Conservation (phyloP, 2,113 vertebrate genomes). For the Macquaria australasica region DNA sequence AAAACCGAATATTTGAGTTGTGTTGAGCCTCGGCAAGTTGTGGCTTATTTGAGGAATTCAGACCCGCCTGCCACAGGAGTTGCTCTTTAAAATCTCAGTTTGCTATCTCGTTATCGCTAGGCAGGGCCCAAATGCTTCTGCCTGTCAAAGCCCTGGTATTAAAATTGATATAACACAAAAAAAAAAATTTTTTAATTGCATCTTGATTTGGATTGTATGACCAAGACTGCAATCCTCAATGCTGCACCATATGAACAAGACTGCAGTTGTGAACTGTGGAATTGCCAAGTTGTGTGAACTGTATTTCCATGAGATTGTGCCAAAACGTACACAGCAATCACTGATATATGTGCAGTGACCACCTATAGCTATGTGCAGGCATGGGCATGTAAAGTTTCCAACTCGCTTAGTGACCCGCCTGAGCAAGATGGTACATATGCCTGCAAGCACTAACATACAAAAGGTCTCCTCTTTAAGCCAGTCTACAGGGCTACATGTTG, state of each 20-base stretch:
- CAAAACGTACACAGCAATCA: not conserved
- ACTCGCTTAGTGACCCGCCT: too few relatives aligned
- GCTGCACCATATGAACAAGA: not conserved
- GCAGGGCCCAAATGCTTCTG: conserved; percentile 31
- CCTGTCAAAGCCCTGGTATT: not conserved
- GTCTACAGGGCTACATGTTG: too few relatives aligned
- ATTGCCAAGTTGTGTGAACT: not conserved
- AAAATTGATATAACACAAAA: not conserved
- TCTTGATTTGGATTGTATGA: not conserved
- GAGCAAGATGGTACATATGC: not conserved
- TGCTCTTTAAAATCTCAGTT: conserved; percentile 41
- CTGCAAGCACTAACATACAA: not conserved
- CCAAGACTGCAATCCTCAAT: not conserved
- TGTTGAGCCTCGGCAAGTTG: conserved; percentile 75
- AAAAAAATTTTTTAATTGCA: not conserved
- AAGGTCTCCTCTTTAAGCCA: not conserved
- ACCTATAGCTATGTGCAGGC: not conserved
- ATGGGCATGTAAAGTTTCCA: not conserved
- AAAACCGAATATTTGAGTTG: conserved; percentile 69
- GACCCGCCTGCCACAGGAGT: conserved; percentile 50
- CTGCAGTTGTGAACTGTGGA: not conserved
- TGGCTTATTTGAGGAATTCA: conserved; percentile 82
- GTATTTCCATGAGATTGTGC: not conserved
- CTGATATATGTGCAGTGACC: not conserved
- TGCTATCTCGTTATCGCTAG: conserved; percentile 9